Base-by-base conservation (phyloP, 2,888 invertebrate species). In the Drosophila incognita region DNA sequence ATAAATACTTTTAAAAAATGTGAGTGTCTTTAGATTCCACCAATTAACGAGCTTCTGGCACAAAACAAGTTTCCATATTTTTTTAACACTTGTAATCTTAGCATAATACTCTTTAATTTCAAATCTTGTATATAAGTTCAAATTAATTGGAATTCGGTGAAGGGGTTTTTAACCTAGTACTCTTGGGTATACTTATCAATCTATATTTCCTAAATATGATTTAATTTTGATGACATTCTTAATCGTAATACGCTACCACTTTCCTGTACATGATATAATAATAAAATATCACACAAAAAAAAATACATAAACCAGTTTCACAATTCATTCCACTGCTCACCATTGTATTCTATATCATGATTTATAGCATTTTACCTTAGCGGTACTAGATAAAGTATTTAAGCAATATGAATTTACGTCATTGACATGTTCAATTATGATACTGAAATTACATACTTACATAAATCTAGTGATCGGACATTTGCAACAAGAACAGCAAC, bases 1-100 rank as follows among this genome's bases (percentile, higher is more conserved):
- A 83, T 75, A 83, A 76, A 81, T 74, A 54, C 62, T 65, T 74
- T 62, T 59, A 72, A 54, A 52, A 57, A 75, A 59, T 78, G 60
- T 82, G 76, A 54, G 51, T 70, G 15, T 33, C 11, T 38, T 31
- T 21, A 31, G 51, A 42, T 31, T 53, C 13, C 56, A 24, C 21
- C 24, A 33, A 21, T 51, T 27, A 46, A 21, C 38, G n/a, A 24
- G 59, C 29, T 11, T 4, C 31, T 38, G 13, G 27, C 42, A 61
- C 29, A 24, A 59, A 60, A 46, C 58, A 51, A 10, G 31, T 29
- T 38, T 33, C 15, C 33, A 18, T 31, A 24, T 33, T 52, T 49
- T 33, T 31, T 33, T 40, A 21, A 33, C 42, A n/a, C 24, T 53
- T 61, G 18, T 31, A 60, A 58, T 67, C 24, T 40, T 64, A 64